Evolutionary conservation across 2,113 vertebrate genomes (phyloP).

Genomic region (Vidua macroura): DNA sequence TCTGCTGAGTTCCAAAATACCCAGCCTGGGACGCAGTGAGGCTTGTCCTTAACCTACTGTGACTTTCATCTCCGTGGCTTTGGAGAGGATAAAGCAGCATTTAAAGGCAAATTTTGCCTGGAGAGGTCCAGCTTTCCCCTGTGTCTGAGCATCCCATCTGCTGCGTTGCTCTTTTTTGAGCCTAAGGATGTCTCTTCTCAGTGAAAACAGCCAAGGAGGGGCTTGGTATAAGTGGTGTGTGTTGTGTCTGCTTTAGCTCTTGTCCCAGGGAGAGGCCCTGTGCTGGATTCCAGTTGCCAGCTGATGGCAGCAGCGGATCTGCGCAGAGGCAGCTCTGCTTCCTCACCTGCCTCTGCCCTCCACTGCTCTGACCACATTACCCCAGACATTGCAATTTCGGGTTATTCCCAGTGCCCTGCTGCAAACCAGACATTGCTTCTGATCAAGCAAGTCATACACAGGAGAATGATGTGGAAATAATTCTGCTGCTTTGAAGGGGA

Average conservation of each 20-base stretch:
- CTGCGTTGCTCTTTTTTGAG: not conserved
- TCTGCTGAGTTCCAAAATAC: not conserved
- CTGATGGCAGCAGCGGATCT: conserved; percentile 61
- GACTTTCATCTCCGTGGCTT: fast-evolving
- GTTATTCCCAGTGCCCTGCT: not conserved
- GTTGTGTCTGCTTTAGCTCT: not conserved
- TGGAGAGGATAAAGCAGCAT: not conserved
- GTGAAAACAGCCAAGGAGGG: not conserved
- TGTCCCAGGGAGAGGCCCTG: not conserved
- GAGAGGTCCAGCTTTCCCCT: not conserved
- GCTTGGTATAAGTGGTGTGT: fast-evolving
- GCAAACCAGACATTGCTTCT: fast-evolving
- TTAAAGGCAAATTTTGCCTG: not conserved
- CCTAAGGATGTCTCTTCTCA: not conserved
- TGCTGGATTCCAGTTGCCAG: not conserved
- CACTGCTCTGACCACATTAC: not conserved
- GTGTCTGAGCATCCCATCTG: not conserved
- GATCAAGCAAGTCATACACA: fast-evolving
- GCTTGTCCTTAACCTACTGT: not conserved
- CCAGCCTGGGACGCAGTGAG: not conserved
- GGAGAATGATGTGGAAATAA: not conserved
- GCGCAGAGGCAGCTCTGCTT: not conserved
- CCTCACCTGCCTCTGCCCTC: not conserved
- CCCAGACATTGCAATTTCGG: not conserved
- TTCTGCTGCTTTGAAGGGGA: not conserved